Conservation (phyloP, 2,113 vertebrate genomes). For the Anas platyrhynchos region DNA sequence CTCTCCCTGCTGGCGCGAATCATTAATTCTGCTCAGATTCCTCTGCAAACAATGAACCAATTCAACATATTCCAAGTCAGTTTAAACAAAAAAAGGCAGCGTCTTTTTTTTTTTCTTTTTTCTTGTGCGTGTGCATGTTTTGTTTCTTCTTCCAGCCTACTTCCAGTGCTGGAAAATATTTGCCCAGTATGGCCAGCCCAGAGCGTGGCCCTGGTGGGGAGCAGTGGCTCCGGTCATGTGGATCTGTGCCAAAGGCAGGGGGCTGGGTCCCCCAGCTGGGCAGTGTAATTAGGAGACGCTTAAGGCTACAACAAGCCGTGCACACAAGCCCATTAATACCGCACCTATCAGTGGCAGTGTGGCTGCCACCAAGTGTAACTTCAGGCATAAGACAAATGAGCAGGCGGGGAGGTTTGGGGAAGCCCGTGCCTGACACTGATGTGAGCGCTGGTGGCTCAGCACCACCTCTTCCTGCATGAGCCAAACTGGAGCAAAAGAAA, state of each 20-base stretch:
- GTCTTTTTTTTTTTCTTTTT: neutral
- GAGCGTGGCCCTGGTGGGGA: neutral
- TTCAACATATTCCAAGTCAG: slow-evolving; percentile 54
- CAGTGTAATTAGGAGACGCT: neutral
- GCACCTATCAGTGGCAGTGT: neutral
- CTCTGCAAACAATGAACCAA: slow-evolving; percentile 35
- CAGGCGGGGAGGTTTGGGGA: neutral
- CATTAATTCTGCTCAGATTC: slow-evolving; percentile 64
- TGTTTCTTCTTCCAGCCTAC: neutral
- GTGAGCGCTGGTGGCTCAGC: neutral
- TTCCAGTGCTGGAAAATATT: neutral
- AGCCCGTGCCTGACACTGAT: rapidly evolving
- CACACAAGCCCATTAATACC: rapidly evolving
- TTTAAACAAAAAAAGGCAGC: slow-evolving; percentile 53
- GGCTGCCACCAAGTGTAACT: rapidly evolving
- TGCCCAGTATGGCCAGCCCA: neutral
- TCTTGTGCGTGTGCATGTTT: neutral
- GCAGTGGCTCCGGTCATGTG: rapidly evolving
- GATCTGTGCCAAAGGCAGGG: neutral
- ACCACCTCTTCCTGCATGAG: neutral
- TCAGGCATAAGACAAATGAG: rapidly evolving
- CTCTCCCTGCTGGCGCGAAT: slow-evolving; percentile 8
- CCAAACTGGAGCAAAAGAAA: neutral
- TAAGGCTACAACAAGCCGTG: neutral
- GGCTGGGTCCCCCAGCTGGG: neutral